A percentile compares a stretch with the other conserved stretches of the same genome.
Conservation (phyloP, 30 jellyfish, hydroid and myxozoan species). For the Chrysaora quinquecirrha region DNA sequence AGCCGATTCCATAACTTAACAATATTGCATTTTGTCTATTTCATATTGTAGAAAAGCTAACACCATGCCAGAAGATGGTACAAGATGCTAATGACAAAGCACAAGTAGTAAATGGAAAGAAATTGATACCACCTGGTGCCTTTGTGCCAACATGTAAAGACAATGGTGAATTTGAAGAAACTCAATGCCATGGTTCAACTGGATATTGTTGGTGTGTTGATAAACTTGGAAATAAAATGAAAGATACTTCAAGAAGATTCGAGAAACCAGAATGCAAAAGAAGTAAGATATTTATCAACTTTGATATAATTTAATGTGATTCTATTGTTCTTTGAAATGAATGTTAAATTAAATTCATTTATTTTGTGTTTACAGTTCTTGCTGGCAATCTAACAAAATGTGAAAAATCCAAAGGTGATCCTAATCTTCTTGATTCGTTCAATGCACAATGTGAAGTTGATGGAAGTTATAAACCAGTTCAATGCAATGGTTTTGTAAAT, state of each 20-base stretch:
- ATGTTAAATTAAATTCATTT: not conserved
- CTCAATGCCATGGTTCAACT: conserved; percentile 89
- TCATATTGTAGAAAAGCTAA: not conserved
- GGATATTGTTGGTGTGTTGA: conserved; percentile 97
- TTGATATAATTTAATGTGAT: not conserved
- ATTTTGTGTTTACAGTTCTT: not conserved
- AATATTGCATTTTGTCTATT: no score
- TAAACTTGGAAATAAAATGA: conserved; percentile 52
- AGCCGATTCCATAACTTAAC: no score
- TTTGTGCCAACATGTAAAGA: conserved; percentile 77
- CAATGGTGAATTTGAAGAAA: conserved; percentile 68
- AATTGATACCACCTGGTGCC: conserved; percentile 53
- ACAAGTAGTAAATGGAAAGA: conserved; percentile 34
- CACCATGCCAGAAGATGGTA: conserved; percentile 33
- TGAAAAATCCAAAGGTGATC: not conserved
- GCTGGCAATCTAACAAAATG: conserved; percentile 58
- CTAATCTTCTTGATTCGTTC: conserved; percentile 27
- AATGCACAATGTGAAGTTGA: conserved; percentile 64
- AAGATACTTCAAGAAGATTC: conserved; percentile 37
- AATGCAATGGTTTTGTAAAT: conserved; percentile 66
- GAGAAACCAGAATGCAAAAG: conserved; percentile 56
- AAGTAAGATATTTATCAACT: conserved; percentile 28
- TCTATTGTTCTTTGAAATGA: not conserved
- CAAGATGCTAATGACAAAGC: conserved; percentile 43
- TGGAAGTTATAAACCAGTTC: conserved; percentile 58